Conservation (phyloP, 2,113 vertebrate genomes). For the Melanocharis versteri region DNA sequence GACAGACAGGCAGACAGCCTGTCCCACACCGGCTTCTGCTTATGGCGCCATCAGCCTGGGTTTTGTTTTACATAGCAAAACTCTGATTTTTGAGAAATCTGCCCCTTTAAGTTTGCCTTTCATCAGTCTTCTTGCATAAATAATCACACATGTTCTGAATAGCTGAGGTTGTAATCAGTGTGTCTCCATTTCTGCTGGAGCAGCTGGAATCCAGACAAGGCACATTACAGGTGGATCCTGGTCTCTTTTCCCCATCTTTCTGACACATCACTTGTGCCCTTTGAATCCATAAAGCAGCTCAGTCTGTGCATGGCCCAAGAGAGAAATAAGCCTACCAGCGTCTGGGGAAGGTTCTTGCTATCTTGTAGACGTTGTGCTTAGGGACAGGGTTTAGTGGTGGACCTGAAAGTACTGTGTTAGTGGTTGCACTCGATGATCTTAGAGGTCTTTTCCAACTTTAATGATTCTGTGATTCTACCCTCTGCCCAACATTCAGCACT, state of each 20-base stretch:
- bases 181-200: background rate
- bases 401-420: background rate
- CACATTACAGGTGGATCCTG: background rate
- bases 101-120: background rate
- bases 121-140: background rate
- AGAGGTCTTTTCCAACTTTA: background rate
- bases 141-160: background rate
- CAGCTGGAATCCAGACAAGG: conserved; percentile 4
- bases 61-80: background rate
- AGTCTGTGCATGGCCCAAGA: background rate
- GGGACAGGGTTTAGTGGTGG: background rate
- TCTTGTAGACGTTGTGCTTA: background rate
- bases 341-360: background rate
- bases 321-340: background rate
- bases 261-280: background rate
- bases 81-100: background rate
- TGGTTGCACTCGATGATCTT: background rate
- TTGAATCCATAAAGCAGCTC: background rate
- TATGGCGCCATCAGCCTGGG: background rate
- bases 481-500: background rate
- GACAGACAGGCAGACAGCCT: background rate
- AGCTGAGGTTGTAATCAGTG: background rate
- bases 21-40: background rate
- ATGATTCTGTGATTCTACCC: background rate
- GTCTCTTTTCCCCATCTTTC: background rate